These are phyloP conservation scores for Clavelina lepadiformis DNA, from an alignment of 23 tunicate species.

Conservation along the genomic window DNA sequence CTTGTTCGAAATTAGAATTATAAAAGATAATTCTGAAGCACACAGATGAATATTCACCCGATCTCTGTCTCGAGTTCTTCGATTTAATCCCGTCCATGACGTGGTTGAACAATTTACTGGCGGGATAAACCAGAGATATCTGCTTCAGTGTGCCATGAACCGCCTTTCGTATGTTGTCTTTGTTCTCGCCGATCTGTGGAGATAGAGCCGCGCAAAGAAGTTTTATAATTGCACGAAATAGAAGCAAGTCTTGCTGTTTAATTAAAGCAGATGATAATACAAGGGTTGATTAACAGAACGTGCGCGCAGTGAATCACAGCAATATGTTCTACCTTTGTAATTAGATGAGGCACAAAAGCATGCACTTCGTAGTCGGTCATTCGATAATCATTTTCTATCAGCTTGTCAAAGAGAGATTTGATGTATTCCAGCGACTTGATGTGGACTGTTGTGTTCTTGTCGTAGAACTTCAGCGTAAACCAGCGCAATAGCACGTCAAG, in stretches of 20 bases:
- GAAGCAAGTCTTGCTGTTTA: background rate
- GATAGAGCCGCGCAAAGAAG: background rate
- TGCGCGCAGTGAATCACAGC: conserved; percentile 2
- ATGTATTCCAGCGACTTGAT: conserved; percentile 74
- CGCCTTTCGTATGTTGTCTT: conserved; percentile 79
- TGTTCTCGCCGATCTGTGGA: conserved; percentile 89
- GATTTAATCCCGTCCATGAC: conserved; percentile 80
- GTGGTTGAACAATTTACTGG: conserved; percentile 60
- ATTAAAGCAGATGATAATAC: background rate
- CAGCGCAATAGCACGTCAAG: conserved; percentile 77
- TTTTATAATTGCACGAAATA: background rate
- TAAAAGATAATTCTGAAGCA: background rate
- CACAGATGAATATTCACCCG: conserved; percentile 24
- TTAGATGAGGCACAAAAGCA: conserved; percentile 93
- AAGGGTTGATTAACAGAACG: background rate
- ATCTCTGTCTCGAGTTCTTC: conserved; percentile 81
- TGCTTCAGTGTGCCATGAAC: conserved; percentile 72
- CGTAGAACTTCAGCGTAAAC: conserved; percentile 89
- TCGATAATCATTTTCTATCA: conserved; percentile 42
- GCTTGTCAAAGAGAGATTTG: conserved; percentile 46
- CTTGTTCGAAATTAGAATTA: no score
- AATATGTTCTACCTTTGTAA: conserved; percentile 41
- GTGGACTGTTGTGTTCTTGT: conserved; percentile 96
- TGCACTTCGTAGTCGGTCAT: conserved; percentile 74
- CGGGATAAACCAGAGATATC: conserved; percentile 47